A percentile compares a stretch with the other conserved stretches of the same genome.
These are phyloP conservation scores for Drosophila fungiperda DNA, from an alignment of 2,888 invertebrate genomes.

Conservation along the genomic window DNA sequence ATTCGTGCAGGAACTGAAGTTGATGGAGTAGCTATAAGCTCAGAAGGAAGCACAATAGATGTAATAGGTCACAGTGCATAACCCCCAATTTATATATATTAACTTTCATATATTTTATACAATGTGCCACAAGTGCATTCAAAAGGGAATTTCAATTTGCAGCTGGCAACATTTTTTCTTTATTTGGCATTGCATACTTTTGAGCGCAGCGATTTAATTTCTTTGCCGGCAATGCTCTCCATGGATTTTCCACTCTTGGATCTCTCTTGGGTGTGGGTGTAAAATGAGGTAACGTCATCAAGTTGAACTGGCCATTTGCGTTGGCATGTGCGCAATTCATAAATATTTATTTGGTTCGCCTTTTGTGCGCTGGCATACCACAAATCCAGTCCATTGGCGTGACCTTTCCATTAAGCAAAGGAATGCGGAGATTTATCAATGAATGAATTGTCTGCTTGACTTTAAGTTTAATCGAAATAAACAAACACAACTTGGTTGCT, in stretches of 20 bases:
- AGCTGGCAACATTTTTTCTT: constrained; percentile 20
- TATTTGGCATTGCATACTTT: constrained; percentile 59
- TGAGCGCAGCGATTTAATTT: constrained; percentile 27
- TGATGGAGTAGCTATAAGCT: too few relatives aligned
- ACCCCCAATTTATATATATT: too few relatives aligned
- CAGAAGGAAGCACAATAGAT: too few relatives aligned
- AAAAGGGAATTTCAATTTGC: constrained; percentile 16
- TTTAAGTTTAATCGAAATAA: constrained; percentile 65
- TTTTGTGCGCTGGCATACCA: constrained; percentile 51
- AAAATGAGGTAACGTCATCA: constrained; percentile 63
- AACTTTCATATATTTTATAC: background rate
- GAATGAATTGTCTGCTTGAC: constrained; percentile 47
- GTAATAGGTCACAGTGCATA: too few relatives aligned
- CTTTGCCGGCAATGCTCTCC: constrained; percentile 21
- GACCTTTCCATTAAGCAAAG: constrained; percentile 45
- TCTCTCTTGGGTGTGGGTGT: constrained; percentile 26
- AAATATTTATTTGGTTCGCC: constrained; percentile 69
- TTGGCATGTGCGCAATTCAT: constrained; percentile 69
- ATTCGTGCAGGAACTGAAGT: too few relatives aligned
- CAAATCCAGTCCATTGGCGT: constrained; percentile 30
- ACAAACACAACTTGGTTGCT: constrained; percentile 59
- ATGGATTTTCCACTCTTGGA: constrained; percentile 5
- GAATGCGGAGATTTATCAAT: constrained; percentile 67
- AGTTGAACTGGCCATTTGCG: constrained; percentile 57
- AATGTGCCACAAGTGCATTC: constrained; percentile 4